Evolutionary conservation across 1,140 invertebrate species (phyloP).

Genomic region (Drosophila auraria): DNA sequence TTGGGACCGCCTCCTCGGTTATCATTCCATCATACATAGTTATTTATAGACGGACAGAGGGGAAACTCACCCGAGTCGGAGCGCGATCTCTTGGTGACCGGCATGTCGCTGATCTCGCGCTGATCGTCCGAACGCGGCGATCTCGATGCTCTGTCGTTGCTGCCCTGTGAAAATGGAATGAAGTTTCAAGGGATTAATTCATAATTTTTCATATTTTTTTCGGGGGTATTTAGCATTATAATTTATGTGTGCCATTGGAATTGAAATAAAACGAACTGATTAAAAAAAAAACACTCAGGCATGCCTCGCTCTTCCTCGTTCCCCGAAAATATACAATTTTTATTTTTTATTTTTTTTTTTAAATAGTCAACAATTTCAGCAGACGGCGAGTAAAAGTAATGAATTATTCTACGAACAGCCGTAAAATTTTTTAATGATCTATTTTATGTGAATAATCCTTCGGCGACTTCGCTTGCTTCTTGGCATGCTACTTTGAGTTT

Average conservation of each 20-base stretch:
- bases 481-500: background rate
- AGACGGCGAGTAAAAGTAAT: background rate
- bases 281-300: too few relatives aligned
- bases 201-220: background rate
- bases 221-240: background rate
- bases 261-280: too few relatives aligned
- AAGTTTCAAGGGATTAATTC: background rate
- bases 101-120: slow-evolving; percentile 71
- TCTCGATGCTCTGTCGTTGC: slow-evolving; percentile 83
- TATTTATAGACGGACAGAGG: slow-evolving; percentile 29
- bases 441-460: too few relatives aligned
- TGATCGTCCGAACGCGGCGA: slow-evolving; percentile 82
- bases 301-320: background rate
- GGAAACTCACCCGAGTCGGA: slow-evolving; percentile 80
- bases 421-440: background rate
- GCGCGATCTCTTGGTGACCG: slow-evolving; percentile 73
- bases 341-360: background rate
- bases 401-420: background rate
- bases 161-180: slow-evolving; percentile 59
- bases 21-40: slow-evolving; percentile 58
- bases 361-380: background rate
- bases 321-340: background rate
- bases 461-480: too few relatives aligned
- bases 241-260: background rate
- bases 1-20: slow-evolving; percentile 32